Percentiles rank a stretch among this genome's conserved stretches.
phyloP scores from a whole-genome alignment of 2,888 invertebrate species.

The Nysson spinosus region DNA sequence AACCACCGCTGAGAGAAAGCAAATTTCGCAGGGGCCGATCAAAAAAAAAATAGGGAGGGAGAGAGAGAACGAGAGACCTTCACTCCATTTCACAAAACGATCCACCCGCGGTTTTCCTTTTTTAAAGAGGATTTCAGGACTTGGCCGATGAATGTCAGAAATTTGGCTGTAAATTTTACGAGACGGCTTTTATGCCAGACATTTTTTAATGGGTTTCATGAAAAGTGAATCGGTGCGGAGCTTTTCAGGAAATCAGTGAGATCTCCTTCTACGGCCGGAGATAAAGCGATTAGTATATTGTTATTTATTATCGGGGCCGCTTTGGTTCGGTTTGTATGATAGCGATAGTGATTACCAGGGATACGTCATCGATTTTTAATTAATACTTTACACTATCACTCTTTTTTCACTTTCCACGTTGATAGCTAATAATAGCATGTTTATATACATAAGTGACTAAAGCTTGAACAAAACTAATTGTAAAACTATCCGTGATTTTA shows the following conservation, averaged over 20 bases:
- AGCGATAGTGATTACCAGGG: no score
- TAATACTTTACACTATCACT: no score
- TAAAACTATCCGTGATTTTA: no score
- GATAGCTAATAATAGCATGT: no score
- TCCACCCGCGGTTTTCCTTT: conserved; percentile 8
- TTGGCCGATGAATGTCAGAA: conserved; percentile 25
- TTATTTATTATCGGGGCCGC: no score
- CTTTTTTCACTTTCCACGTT: no score
- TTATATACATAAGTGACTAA: no score
- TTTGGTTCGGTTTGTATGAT: no score
- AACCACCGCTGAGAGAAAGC: conserved; percentile 19
- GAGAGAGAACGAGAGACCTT: no score
- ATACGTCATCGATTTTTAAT: no score
- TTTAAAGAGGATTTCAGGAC: conserved; percentile 15
- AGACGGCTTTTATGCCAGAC: conserved; percentile 31
- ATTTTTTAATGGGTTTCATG: conserved; percentile 21
- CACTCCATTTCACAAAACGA: conserved; percentile 13
- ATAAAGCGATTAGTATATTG: neutral
- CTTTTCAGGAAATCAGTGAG: conserved; percentile 29
- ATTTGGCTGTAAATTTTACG: conserved; percentile 25
- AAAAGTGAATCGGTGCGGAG: conserved; percentile 44
- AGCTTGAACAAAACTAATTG: no score
- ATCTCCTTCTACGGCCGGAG: neutral
- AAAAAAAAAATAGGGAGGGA: no score
- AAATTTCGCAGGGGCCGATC: conserved; percentile 45